Evolutionary conservation across 2,888 invertebrate genomes (phyloP), one percentile per base, ranked within the genome.

Genomic region (Parnassius smintheus): DNA sequence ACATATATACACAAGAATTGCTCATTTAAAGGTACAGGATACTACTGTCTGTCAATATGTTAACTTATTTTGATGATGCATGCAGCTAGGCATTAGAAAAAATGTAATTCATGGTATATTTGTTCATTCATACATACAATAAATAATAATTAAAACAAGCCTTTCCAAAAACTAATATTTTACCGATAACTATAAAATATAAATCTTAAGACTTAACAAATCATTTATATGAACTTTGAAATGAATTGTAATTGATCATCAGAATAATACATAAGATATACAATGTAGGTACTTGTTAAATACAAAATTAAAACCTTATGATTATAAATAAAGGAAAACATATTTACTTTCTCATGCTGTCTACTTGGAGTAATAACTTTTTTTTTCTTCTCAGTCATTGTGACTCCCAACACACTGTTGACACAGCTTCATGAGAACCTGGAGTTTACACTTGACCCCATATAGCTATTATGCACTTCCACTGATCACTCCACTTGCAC

Each of bases 261-360:
- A 35, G 44, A 62, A 57, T 53, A 46, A 62, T 56, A 56, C 61
- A 61, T 9, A 25, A 53, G 13, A 35, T 2, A 12, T 53, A 59
- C 55, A 63, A 45, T 55, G 13, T 54, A 51, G 13, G 51, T 35
- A 7, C 13, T 49, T 13, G 13, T 9, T 52, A 57, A 80, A 79
- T 78, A 76, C 67, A 73, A 75, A 80, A 78, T 72, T 76, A 82
- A 80, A 83, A 73, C 67, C 68, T 72, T 75, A 82, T 68, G 63
- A 81, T 80, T 76, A 81, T 83, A 81, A 78, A 70, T 83, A 82
- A 77, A 82, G 78, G 74, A 82, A 85, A 82, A 80, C 71, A 90
- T 89, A 91, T 83, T 91, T 91, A 91, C 91, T 88, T 91, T 88
- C 80, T 76, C 62, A 65, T 74, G 73, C 73, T 49, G 56, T 41